Evolutionary conservation across 1,140 invertebrate genomes (phyloP).

Genomic region (Caenorhabditis tropicalis): DNA sequence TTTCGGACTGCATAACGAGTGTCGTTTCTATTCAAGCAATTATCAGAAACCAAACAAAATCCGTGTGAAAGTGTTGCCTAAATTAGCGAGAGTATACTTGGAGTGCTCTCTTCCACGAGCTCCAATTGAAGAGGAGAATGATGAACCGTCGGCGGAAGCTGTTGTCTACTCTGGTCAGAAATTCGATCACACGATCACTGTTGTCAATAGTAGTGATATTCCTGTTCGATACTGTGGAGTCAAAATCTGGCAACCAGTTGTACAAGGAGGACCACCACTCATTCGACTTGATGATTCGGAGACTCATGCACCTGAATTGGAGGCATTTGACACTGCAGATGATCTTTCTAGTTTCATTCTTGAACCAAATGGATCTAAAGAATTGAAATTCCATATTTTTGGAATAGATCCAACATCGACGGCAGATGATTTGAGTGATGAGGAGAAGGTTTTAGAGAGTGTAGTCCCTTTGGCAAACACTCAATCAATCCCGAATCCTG

Average conservation of each 20-base stretch:
- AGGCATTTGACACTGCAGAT: not conserved
- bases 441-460: constrained; percentile 38
- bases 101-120: constrained; percentile 63
- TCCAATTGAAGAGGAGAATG: constrained; percentile 56
- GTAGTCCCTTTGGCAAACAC: constrained; percentile 24
- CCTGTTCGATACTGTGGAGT: constrained; percentile 62
- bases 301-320: not conserved
- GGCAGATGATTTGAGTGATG: constrained; percentile 55
- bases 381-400: constrained; percentile 66
- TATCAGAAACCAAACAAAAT: constrained; percentile 53
- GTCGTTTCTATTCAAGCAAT: constrained; percentile 38
- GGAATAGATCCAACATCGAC: constrained; percentile 68
- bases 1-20: constrained; percentile 67
- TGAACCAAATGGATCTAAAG: constrained; percentile 56
- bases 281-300: constrained; percentile 28
- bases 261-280: constrained; percentile 36
- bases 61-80: constrained; percentile 63
- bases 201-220: constrained; percentile 62
- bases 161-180: constrained; percentile 69
- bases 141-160: constrained; percentile 61
- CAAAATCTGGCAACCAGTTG: constrained; percentile 66
- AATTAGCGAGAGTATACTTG: constrained; percentile 62
- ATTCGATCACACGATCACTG: constrained; percentile 64
- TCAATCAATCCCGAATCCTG: not conserved
- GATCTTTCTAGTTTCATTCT: constrained; percentile 31